Percentiles rank a stretch among this genome's conserved stretches.
phyloP scores from a whole-genome alignment of 2,113 vertebrate genomes.

The Machaerirhynchus nigripectus region DNA sequence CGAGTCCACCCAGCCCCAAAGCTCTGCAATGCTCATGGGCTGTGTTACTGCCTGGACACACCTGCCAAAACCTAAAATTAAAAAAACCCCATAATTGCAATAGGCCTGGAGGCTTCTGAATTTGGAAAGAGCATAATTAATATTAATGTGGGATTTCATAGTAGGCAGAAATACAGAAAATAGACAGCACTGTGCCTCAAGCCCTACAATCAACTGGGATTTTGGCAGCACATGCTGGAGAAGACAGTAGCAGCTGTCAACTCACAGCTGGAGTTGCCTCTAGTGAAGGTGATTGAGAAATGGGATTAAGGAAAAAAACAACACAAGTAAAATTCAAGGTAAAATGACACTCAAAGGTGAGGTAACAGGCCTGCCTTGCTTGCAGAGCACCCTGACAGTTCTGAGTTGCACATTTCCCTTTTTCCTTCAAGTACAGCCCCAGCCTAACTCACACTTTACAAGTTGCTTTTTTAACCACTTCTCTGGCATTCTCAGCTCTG shows the following conservation, averaged over 20 bases:
- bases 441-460: not conserved
- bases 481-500: not conserved
- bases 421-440: not conserved
- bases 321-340: not conserved
- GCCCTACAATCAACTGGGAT: not conserved
- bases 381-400: not conserved
- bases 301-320: not conserved
- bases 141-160: not conserved
- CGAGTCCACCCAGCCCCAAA: not conserved
- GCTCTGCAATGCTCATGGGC: not conserved
- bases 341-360: not conserved
- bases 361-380: not conserved
- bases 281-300: conserved; percentile 11
- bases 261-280: conserved; percentile 12
- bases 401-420: not conserved
- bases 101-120: not conserved
- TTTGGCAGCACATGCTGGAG: conserved; percentile 17
- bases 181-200: not conserved
- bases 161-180: not conserved
- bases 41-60: not conserved
- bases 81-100: not conserved
- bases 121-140: not conserved
- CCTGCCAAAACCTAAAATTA: not conserved
- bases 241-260: conserved; percentile 20
- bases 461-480: not conserved